phyloP scores from a whole-genome alignment of 2,888 invertebrate species.

The Epinotia bilunana region DNA sequence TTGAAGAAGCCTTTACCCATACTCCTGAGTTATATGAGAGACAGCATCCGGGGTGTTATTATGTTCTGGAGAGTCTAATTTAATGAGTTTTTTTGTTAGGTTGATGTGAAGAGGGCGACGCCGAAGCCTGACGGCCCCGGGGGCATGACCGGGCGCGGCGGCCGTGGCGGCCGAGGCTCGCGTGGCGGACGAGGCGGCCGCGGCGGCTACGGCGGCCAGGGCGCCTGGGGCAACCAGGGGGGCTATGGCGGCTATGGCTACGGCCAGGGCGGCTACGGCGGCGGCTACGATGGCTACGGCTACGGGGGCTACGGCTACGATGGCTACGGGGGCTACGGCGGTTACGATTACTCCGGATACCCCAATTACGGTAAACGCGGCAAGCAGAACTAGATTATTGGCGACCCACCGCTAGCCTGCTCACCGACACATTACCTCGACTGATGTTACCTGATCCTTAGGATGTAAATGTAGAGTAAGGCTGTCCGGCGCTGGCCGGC shows the following conservation, averaged over 20 bases:
- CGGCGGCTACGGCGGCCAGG: constrained; percentile 87
- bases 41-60: neutral
- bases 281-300: constrained; percentile 90
- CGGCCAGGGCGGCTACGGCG: constrained; percentile 88
- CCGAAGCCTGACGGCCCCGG: constrained; percentile 93
- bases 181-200: constrained; percentile 89
- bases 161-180: constrained; percentile 87
- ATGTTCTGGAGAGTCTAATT: neutral
- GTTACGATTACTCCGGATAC: constrained; percentile 92
- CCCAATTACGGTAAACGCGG: constrained; percentile 91
- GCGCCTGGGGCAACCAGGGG: constrained; percentile 87
- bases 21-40: constrained; percentile 88
- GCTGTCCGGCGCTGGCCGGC: constrained; percentile 51
- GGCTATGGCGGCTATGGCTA: constrained; percentile 88
- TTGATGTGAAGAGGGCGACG: constrained; percentile 97
- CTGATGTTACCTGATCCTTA: constrained; percentile 84
- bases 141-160: constrained; percentile 87
- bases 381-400: constrained; percentile 79
- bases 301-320: constrained; percentile 90
- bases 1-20: constrained; percentile 77
- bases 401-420: constrained; percentile 73
- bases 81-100: constrained; percentile 72
- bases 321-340: constrained; percentile 91
- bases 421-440: constrained; percentile 84
- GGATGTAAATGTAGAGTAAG: constrained; percentile 80